phyloP scores from a whole-genome alignment of 2,797 vertebrate genomes.

The Molossus alvarezi region DNA sequence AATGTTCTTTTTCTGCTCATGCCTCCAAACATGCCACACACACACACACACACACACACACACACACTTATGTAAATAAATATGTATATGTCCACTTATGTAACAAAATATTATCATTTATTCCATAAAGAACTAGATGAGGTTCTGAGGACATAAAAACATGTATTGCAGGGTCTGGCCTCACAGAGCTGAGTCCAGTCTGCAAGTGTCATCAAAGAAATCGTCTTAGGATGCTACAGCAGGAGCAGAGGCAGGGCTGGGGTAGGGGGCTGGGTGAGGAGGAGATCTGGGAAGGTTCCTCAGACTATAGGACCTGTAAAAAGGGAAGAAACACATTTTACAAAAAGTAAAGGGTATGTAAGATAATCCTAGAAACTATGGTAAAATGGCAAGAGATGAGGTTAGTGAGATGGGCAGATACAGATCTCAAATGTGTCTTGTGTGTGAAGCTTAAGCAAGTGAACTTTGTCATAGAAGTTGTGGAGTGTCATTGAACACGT shows the following conservation, averaged over 20 bases:
- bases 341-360: neutral
- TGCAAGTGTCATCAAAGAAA: neutral
- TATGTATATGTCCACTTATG: neutral
- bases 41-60: too few relatives aligned
- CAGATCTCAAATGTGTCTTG: neutral
- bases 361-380: neutral
- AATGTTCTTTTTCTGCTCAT: too few relatives aligned
- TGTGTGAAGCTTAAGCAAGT: neutral
- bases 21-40: too few relatives aligned
- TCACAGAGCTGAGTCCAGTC: neutral
- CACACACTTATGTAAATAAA: neutral
- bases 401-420: too few relatives aligned
- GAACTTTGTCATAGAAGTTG: neutral
- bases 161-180: neutral
- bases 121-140: neutral
- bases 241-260: neutral
- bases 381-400: neutral
- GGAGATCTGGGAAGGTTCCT: neutral
- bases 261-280: neutral
- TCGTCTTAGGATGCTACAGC: too few relatives aligned
- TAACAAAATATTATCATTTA: slow-evolving; percentile 37
- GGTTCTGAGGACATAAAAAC: neutral
- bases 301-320: neutral
- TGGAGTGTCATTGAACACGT: neutral
- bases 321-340: neutral